Percentiles rank a stretch among this genome's conserved stretches.
Evolutionary conservation across 2,113 vertebrate genomes (phyloP).

Genomic region (Mus spicilegus): DNA sequence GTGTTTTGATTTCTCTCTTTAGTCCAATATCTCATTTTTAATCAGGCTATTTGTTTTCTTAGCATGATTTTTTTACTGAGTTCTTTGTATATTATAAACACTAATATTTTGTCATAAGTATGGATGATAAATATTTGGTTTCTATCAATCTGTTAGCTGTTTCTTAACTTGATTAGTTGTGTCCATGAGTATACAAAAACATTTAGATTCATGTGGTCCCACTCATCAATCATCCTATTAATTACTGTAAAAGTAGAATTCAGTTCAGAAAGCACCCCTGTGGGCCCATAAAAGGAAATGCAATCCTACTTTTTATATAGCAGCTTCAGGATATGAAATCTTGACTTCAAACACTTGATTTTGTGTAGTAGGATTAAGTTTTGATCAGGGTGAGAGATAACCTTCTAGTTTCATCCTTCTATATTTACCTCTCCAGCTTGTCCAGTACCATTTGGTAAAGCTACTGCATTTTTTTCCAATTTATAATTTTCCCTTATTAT

Average conservation of each 20-base stretch:
- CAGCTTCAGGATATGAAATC: too few relatives aligned
- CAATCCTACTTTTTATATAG: not conserved
- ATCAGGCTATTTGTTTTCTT: not conserved
- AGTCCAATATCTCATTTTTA: not conserved
- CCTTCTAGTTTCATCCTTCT: not conserved
- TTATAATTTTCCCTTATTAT: not conserved
- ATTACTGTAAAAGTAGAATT: not conserved
- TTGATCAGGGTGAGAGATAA: not conserved
- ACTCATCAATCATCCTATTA: not conserved
- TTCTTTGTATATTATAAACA: not conserved
- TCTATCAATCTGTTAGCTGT: not conserved
- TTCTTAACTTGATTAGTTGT: not conserved
- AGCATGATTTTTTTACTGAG: not conserved
- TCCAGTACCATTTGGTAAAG: not conserved
- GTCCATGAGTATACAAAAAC: not conserved
- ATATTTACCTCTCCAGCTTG: not conserved
- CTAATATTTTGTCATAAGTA: not conserved
- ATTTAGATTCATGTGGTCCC: not conserved
- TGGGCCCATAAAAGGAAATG: not conserved
- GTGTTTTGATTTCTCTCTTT: not conserved
- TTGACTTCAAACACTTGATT: not conserved
- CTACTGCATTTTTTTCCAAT: not conserved
- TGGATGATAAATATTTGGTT: not conserved
- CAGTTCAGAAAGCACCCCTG: not conserved
- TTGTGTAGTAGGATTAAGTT: fast-evolving